Base-by-base conservation (phyloP, 53 echinoderm and acorn worm genomes). In the Antedon mediterranea region DNA sequence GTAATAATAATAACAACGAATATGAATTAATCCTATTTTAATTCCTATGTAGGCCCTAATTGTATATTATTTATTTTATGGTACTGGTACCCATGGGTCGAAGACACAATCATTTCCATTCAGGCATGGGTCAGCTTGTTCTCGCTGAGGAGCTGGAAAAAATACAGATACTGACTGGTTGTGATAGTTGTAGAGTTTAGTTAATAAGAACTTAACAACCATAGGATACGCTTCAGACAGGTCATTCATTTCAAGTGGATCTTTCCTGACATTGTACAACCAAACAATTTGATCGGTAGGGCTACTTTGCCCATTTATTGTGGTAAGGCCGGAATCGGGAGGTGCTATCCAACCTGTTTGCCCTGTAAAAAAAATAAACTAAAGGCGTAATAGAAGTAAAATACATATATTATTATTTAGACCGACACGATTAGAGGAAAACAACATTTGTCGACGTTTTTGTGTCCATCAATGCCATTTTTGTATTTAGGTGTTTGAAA, bases 61-160 rank as follows among this genome's bases (percentile, higher is more conserved):
- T n/a, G n/a, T n/a, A n/a, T n/a, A n/a, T n/a, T n/a, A n/a, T n/a
- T n/a, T n/a, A n/a, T n/a, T n/a, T n/a, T n/a, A n/a, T n/a, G n/a
- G n/a, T n/a, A n/a, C n/a, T n/a, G 57, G 57, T 57, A 31, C 87
- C 97, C 97, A 97, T 42, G 90, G 86, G 14, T 84, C 83, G 92
- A 92, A 97, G 28, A 84, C 76, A 33, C 88, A 89, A 26, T 57
- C 1, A 26, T 57, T 57, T 4, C 79, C 76, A 74, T 92, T 89
- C 28, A 87, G 78, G 13, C 74, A 84, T 29, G 97, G 97, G 57
- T 97, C 80, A 9, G 87, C 85, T 33, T 86, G 81, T 11, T 2
- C 9, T 30, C 74, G 75, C 29, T 87, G 83, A 6, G 83, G 80
- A 32, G 78, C 73, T 43, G 97, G 97, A 44, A 85, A 97, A n/a